Evolutionary conservation across 2,888 invertebrate genomes (phyloP).

Genomic region (Caenorhabditis sinica): DNA sequence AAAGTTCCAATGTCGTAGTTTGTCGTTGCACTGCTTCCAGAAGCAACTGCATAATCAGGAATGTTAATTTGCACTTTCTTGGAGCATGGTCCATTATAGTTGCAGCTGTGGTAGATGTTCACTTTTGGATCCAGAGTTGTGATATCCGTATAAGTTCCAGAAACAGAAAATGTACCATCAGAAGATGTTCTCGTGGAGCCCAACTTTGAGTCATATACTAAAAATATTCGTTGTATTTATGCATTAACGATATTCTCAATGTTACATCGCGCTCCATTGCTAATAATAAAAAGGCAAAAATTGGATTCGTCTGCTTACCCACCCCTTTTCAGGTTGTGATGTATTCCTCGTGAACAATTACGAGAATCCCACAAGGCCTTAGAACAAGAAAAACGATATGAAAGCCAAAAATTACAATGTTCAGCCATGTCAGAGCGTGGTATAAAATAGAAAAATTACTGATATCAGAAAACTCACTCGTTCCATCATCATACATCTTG

Average conservation of each 20-base stretch:
- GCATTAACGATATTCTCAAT: not conserved
- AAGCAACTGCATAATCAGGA: constrained; percentile 35
- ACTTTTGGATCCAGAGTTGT: constrained; percentile 45
- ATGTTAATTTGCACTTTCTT: constrained; percentile 38
- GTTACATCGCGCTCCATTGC: too few species aligned
- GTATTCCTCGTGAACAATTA: too few species aligned
- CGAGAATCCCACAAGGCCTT: too few species aligned
- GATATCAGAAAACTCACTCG: constrained; percentile 28
- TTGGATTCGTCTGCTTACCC: too few species aligned
- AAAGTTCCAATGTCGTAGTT: constrained; percentile 37
- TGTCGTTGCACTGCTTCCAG: constrained; percentile 9
- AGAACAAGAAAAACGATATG: too few species aligned
- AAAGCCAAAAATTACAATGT: too few species aligned
- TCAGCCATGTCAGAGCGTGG: too few species aligned
- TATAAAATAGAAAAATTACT: not conserved
- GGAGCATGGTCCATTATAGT: constrained; percentile 41
- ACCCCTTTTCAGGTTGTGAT: too few species aligned
- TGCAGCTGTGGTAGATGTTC: constrained; percentile 55
- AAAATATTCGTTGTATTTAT: not conserved
- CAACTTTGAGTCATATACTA: constrained; percentile 53
- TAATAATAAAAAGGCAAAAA: too few species aligned
- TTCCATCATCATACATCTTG: constrained; percentile 44
- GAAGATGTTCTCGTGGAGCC: constrained; percentile 7
- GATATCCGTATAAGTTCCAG: constrained; percentile 44
- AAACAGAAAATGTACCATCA: constrained; percentile 47